phyloP scores from a whole-genome alignment of 1,140 invertebrate genomes.

The Lethocerus indicus region DNA sequence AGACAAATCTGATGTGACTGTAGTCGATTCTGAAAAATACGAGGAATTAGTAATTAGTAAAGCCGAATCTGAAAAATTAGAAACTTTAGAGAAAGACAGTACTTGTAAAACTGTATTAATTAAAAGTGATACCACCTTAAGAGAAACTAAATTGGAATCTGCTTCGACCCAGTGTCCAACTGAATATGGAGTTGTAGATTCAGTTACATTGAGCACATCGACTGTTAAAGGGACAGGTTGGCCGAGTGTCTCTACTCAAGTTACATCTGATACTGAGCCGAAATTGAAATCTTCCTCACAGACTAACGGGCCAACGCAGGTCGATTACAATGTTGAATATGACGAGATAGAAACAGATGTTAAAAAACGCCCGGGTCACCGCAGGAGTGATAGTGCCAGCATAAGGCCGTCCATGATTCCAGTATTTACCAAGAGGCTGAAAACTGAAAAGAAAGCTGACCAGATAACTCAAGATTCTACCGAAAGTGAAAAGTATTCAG shows the following conservation, averaged over 20 bases:
- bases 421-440: slow-evolving; percentile 12
- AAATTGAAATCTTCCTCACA: slow-evolving; percentile 19
- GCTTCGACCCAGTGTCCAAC: slow-evolving; percentile 20
- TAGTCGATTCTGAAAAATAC: no score
- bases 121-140: no score
- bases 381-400: slow-evolving; percentile 33
- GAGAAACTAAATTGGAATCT: slow-evolving; percentile 19
- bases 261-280: slow-evolving; percentile 28
- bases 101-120: no score
- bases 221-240: slow-evolving; percentile 28
- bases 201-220: slow-evolving; percentile 35
- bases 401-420: slow-evolving; percentile 22
- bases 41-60: no score
- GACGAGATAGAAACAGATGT: slow-evolving; percentile 25
- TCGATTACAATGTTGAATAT: slow-evolving; percentile 31
- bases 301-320: slow-evolving; percentile 36
- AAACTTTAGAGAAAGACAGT: no score
- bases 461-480: slow-evolving; percentile 19
- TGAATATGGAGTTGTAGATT: slow-evolving; percentile 22
- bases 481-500: slow-evolving; percentile 24
- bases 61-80: no score
- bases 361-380: slow-evolving; percentile 29
- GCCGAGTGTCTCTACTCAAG: slow-evolving; percentile 32
- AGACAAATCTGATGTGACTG: no score
- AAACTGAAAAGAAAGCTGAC: slow-evolving; percentile 10